A percentile compares a stretch with the other conserved stretches of the same genome.
Conservation (phyloP, 1,140 invertebrate species). For the Drosophila arawakana region DNA sequence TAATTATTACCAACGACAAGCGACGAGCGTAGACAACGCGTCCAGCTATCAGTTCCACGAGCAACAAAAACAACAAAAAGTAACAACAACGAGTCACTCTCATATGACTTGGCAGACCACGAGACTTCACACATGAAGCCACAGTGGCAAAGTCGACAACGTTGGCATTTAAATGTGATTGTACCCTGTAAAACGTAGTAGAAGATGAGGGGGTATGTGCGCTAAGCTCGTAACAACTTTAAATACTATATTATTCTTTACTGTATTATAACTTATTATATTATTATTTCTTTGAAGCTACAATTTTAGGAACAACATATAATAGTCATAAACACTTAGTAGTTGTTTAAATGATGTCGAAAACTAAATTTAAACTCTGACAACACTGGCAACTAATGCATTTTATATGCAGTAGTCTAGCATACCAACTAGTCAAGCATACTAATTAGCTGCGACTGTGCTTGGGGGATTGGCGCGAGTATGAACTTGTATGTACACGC, state of each 20-base stretch:
- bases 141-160: constrained; percentile 45
- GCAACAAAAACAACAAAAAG: constrained; percentile 31
- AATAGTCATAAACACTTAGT: too few species aligned
- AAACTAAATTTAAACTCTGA: too few species aligned
- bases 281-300: too few species aligned
- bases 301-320: too few species aligned
- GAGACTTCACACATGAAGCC: constrained; percentile 75
- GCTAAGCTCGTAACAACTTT: neutral
- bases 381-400: too few species aligned
- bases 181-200: constrained; percentile 16
- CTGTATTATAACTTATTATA: too few species aligned
- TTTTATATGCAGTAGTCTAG: neutral
- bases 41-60: constrained; percentile 38
- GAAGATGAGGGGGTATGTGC: neutral
- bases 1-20: constrained; percentile 66
- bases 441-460: constrained; percentile 15
- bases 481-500: constrained; percentile 4
- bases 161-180: constrained; percentile 59
- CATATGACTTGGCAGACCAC: constrained; percentile 82
- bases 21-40: constrained; percentile 38
- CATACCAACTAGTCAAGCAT: constrained; percentile 11
- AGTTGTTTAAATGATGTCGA: too few species aligned
- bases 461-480: neutral
- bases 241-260: neutral
- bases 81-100: constrained; percentile 68